phyloP scores from a whole-genome alignment of 2,888 invertebrate genomes.

The Xanthia togata region DNA sequence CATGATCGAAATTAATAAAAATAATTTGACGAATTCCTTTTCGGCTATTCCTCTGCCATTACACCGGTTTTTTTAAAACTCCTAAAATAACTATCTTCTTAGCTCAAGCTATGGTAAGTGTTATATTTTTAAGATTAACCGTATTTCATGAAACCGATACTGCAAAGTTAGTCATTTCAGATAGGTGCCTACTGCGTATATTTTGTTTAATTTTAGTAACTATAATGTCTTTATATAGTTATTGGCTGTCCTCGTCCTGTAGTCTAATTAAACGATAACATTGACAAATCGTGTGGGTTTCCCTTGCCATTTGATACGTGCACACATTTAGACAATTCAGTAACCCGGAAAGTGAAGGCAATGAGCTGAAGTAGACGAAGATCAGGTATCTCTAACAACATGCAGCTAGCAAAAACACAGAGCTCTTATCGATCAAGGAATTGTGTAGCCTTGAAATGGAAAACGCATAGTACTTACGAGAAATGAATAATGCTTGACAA shows the following conservation, averaged over 20 bases:
- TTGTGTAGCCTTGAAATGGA: constrained; percentile 30
- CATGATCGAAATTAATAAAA: constrained; percentile 25
- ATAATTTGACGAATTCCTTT: background rate
- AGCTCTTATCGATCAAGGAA: constrained; percentile 20
- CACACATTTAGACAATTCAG: constrained; percentile 42
- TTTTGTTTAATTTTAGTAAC: constrained; percentile 4
- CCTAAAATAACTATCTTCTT: background rate
- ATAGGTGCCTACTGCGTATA: background rate
- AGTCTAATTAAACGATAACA: constrained; percentile 38
- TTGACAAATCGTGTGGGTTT: constrained; percentile 49
- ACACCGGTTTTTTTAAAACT: background rate
- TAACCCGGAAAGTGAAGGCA: constrained; percentile 41
- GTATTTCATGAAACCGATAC: background rate
- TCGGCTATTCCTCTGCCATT: background rate
- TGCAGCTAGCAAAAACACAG: constrained; percentile 20
- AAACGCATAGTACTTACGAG: constrained; percentile 1
- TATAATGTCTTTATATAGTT: background rate
- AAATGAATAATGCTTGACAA: constrained; percentile 30
- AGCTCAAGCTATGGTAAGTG: background rate
- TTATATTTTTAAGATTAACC: background rate
- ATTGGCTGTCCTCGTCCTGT: constrained; percentile 9
- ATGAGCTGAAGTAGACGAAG: constrained; percentile 42
- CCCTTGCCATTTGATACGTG: constrained; percentile 41
- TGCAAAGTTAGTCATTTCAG: background rate
- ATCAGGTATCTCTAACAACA: constrained; percentile 31